Evolutionary conservation across 2,888 invertebrate genomes (phyloP).

Genomic region (Eristalinus sepulchralis): DNA sequence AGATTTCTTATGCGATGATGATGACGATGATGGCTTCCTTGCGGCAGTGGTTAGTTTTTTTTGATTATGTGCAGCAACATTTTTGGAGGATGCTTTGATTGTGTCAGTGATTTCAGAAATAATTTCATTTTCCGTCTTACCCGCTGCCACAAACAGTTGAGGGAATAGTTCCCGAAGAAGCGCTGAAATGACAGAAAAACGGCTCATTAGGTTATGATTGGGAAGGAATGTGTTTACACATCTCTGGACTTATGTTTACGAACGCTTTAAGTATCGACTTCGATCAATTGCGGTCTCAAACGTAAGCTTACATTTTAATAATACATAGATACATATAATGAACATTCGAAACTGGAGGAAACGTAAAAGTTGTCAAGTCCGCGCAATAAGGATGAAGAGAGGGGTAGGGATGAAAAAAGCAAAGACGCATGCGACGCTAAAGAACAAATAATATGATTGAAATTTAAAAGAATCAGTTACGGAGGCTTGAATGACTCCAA

Average conservation of each 20-base stretch:
- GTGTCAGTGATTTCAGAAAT: neutral
- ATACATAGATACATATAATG: neutral
- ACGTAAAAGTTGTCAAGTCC: conserved; percentile 5
- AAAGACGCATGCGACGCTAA: neutral
- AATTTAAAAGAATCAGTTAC: too few species aligned
- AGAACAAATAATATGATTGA: neutral
- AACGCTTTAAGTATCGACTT: neutral
- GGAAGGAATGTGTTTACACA: neutral
- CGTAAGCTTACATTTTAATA: neutral
- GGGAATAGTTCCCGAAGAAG: neutral
- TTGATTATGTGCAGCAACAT: neutral
- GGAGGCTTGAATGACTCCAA: too few species aligned
- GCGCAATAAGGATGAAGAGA: neutral
- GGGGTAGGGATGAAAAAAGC: neutral
- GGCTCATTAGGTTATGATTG: neutral
- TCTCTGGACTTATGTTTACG: neutral
- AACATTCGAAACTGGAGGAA: neutral
- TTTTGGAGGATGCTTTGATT: neutral
- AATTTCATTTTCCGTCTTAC: neutral
- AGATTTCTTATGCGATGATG: neutral
- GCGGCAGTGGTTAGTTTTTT: neutral
- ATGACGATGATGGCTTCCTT: neutral
- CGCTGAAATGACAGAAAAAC: neutral
- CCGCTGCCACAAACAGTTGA: neutral
- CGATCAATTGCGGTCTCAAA: neutral